Conservation (phyloP, 2,888 invertebrate species). For the Aelia acuminata region DNA sequence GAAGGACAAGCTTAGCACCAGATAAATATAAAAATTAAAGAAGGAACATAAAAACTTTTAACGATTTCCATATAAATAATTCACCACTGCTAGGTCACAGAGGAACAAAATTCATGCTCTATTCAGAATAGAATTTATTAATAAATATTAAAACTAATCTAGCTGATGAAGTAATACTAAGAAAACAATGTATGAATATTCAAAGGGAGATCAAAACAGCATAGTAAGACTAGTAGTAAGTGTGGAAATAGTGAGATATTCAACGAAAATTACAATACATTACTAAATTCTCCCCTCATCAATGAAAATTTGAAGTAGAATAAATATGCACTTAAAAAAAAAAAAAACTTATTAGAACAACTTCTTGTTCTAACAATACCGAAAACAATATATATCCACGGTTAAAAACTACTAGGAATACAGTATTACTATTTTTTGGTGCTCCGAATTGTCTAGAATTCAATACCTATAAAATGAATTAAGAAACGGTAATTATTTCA, state of each 20-base stretch:
- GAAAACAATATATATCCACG: not conserved
- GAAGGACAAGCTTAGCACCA: not conserved
- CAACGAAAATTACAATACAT: not conserved
- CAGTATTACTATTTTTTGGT: conserved; percentile 30
- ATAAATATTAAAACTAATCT: conserved; percentile 35
- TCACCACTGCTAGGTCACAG: conserved; percentile 34
- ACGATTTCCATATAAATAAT: not conserved
- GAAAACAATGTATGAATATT: conserved; percentile 19
- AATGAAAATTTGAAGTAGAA: not conserved
- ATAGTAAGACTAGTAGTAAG: conserved; percentile 38
- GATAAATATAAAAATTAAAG: not conserved
- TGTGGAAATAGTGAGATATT: conserved; percentile 21
- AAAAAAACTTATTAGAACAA: not conserved
- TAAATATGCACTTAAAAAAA: not conserved
- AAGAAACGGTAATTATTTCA: not conserved
- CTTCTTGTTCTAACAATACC: not conserved
- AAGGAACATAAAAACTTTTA: not conserved
- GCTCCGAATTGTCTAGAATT: conserved; percentile 18
- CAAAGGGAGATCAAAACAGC: conserved; percentile 25
- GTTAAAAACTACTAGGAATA: conserved; percentile 17
- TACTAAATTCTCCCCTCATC: conserved; percentile 26
- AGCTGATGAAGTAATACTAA: conserved; percentile 43
- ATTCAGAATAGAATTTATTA: conserved; percentile 28
- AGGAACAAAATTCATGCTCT: conserved; percentile 38
- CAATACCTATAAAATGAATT: not conserved